Percentiles rank a stretch among this genome's conserved stretches.
Evolutionary conservation across 35 echinoderm and acorn worm species (phyloP).

Genomic region (Hemicentrotus pulcherrimus): DNA sequence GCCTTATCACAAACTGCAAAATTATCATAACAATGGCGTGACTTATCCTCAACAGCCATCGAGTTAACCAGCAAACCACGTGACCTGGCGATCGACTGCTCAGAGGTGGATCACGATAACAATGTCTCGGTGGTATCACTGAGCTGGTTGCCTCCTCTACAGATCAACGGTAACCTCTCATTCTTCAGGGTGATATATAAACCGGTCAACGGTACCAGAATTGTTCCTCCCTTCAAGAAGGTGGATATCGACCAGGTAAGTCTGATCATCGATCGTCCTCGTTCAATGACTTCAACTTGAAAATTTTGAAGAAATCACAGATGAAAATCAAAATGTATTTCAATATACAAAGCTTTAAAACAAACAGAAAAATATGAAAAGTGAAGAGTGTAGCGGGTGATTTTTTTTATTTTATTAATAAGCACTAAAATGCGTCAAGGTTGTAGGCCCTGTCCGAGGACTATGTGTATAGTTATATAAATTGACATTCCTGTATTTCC

Average conservation of each 20-base stretch:
- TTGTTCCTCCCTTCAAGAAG: neutral
- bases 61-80: slow-evolving; percentile 21
- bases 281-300: neutral
- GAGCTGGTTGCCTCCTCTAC: slow-evolving; percentile 33
- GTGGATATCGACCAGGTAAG: neutral
- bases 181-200: neutral
- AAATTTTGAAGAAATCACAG: too few relatives aligned
- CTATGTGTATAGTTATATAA: too few relatives aligned
- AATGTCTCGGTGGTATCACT: neutral
- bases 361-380: too few relatives aligned
- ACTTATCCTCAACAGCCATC: neutral
- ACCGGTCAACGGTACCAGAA: neutral
- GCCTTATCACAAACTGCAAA: neutral
- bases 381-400: too few relatives aligned
- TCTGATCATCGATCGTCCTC: neutral
- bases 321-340: too few relatives aligned
- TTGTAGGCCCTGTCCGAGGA: too few relatives aligned
- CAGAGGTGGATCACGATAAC: neutral
- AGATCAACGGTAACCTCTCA: slow-evolving; percentile 1
- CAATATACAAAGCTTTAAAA: too few relatives aligned
- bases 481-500: too few relatives aligned
- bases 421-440: too few relatives aligned
- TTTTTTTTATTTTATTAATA: too few relatives aligned
- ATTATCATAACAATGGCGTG: neutral
- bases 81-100: neutral